Evolutionary conservation across 1,140 invertebrate genomes (phyloP).

Genomic region (Drosophila bifasciata): DNA sequence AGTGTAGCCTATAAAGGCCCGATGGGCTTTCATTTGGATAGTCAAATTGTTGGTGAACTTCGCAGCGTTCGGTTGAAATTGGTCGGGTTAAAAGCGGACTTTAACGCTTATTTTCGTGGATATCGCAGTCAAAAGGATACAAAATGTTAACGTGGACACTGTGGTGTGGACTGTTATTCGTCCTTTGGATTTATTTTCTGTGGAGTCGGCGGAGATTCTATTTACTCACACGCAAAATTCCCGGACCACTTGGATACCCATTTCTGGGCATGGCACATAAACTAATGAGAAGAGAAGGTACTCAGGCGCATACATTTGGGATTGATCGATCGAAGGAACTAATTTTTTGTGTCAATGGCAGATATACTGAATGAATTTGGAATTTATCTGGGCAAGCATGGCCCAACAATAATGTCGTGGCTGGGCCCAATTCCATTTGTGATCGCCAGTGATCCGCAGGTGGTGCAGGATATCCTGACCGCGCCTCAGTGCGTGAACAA

Average conservation of each 20-base stretch:
- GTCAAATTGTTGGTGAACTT: constrained; percentile 45
- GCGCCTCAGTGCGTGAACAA: constrained; percentile 48
- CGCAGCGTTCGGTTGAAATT: constrained; percentile 33
- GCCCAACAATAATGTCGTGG: constrained; percentile 46
- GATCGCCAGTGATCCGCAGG: constrained; percentile 46
- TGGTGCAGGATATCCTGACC: constrained; percentile 49
- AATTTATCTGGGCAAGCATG: constrained; percentile 30
- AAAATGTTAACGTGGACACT: constrained; percentile 63
- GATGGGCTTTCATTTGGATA: constrained; percentile 24
- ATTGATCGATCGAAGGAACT: background rate
- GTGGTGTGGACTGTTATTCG: constrained; percentile 49
- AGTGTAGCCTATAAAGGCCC: constrained; percentile 68
- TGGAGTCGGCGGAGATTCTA: constrained; percentile 78
- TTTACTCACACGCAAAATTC: constrained; percentile 61
- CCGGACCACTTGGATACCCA: constrained; percentile 73
- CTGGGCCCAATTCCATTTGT: constrained; percentile 47
- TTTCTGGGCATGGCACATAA: constrained; percentile 73
- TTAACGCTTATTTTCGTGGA: constrained; percentile 2
- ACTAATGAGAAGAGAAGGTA: constrained; percentile 69
- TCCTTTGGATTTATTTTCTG: constrained; percentile 72
- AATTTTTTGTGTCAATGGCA: constrained; percentile 18
- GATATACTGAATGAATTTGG: constrained; percentile 65
- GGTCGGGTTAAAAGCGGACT: background rate
- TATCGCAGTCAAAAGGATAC: constrained; percentile 3
- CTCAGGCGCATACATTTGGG: background rate